Evolutionary conservation across 1,140 invertebrate genomes (phyloP).

Genomic region (Adoxophyes honmai): DNA sequence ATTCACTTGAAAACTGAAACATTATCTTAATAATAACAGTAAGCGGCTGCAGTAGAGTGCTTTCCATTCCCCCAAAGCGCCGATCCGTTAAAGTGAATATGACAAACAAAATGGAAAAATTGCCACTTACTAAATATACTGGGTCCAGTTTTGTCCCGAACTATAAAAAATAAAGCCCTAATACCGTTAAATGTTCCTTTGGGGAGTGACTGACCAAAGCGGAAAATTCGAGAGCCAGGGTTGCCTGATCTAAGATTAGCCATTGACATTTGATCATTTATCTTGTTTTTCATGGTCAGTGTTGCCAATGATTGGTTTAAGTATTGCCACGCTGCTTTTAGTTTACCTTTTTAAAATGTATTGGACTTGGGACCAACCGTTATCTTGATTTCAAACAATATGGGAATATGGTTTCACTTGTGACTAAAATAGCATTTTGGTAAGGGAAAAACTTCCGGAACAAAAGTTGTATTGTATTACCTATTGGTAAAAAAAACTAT

Average conservation of each 20-base stretch:
- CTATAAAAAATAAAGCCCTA: slow-evolving; percentile 76
- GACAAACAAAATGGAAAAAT: slow-evolving; percentile 43
- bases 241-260: slow-evolving; percentile 21
- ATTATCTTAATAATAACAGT: neutral
- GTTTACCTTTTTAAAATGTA: too few relatives aligned
- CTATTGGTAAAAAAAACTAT: too few relatives aligned
- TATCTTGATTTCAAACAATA: too few relatives aligned
- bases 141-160: slow-evolving; percentile 61
- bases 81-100: slow-evolving; percentile 37
- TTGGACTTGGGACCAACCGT: too few relatives aligned
- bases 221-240: slow-evolving; percentile 54
- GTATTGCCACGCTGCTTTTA: neutral
- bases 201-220: slow-evolving; percentile 71
- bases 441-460: too few relatives aligned
- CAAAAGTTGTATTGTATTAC: too few relatives aligned
- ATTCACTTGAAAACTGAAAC: too few relatives aligned
- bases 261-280: slow-evolving; percentile 12
- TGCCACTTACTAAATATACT: slow-evolving; percentile 54
- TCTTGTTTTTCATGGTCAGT: neutral
- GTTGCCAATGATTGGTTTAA: slow-evolving; percentile 9
- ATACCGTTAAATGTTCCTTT: slow-evolving; percentile 74
- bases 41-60: neutral
- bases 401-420: too few relatives aligned
- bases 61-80: slow-evolving; percentile 1
- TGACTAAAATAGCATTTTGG: too few relatives aligned